A percentile compares a stretch with the other conserved stretches of the same genome.
Conservation (phyloP, 1,140 invertebrate genomes). For the Trissolcus basalis region DNA sequence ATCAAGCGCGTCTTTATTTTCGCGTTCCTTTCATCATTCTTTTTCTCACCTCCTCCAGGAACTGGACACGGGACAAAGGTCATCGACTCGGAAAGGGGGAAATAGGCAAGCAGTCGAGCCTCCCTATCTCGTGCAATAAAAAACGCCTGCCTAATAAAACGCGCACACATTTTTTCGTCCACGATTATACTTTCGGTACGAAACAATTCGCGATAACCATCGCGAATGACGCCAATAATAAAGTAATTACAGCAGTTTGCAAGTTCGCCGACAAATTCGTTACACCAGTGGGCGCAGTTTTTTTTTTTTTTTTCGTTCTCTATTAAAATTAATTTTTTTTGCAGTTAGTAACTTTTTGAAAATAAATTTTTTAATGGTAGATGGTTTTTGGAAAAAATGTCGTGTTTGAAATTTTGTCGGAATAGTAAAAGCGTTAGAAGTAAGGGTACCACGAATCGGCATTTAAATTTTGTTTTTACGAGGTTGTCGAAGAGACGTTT, state of each 20-base stretch:
- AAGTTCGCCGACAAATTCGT: conserved; percentile 36
- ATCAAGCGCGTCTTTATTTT: conserved; percentile 1
- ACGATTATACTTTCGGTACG: too few species aligned
- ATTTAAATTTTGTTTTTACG: conserved; percentile 55
- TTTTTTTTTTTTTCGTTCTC: conserved; percentile 22
- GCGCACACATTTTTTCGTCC: conserved; percentile 29
- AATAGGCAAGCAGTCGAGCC: conserved; percentile 6
- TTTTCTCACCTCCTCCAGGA: conserved; percentile 8
- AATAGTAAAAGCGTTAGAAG: too few species aligned
- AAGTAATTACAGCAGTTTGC: conserved; percentile 49
- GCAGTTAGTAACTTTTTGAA: too few species aligned
- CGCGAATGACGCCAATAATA: conserved; percentile 49
- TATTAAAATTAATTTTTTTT: too few species aligned
- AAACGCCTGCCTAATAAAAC: conserved; percentile 27
- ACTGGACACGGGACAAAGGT: conserved; percentile 29
- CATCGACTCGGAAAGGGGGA: conserved; percentile 14
- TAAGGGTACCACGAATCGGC: conserved; percentile 41
- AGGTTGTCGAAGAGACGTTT: conserved; percentile 52
- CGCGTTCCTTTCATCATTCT: conserved; percentile 5
- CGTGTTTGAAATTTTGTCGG: too few species aligned
- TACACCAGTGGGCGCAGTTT: conserved; percentile 24
- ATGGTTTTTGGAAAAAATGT: too few species aligned
- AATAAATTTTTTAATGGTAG: too few species aligned
- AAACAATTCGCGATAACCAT: conserved; percentile 42
- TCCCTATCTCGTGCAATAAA: conserved; percentile 41